These are phyloP conservation scores for Phthorimaea operculella DNA, from an alignment of 1,140 invertebrate species.

Conservation along the genomic window DNA sequence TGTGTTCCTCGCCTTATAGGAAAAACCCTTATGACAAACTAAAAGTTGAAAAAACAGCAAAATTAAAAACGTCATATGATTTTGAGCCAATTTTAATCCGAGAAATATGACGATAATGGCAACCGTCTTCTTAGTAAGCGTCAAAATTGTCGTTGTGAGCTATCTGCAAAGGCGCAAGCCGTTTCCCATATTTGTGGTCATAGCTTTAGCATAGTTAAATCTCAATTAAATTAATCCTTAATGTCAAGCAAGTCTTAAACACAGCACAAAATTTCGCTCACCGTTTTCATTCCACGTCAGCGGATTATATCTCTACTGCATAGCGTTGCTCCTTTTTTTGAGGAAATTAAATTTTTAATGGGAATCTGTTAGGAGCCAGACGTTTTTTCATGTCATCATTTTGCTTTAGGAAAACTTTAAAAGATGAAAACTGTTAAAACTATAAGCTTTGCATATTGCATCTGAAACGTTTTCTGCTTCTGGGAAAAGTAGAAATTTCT, in stretches of 20 bases:
- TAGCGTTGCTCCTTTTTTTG: neutral
- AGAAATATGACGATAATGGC: too few species aligned
- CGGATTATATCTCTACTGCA: neutral
- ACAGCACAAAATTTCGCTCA: neutral
- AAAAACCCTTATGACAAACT: too few species aligned
- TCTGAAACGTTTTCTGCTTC: neutral
- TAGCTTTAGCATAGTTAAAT: neutral
- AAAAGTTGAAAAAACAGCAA: too few species aligned
- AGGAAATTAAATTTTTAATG: slow-evolving; percentile 1
- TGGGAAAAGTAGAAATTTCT: neutral
- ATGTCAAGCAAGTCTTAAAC: neutral
- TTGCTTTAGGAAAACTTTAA: neutral
- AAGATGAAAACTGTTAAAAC: neutral
- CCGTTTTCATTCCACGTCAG: neutral
- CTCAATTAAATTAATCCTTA: neutral
- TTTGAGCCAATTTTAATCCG: too few species aligned
- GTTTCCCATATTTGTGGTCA: too few species aligned
- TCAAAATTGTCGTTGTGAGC: too few species aligned
- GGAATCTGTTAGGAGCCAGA: neutral
- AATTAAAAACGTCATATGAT: too few species aligned
- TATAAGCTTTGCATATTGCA: neutral
- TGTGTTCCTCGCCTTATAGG: too few species aligned
- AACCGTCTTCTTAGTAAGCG: too few species aligned
- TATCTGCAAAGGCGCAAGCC: too few species aligned
- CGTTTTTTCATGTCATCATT: too few species aligned